Evolutionary conservation across 1,140 invertebrate species (phyloP), one percentile per base, ranked within the genome.

Genomic region (Zaprionus ornatus): DNA sequence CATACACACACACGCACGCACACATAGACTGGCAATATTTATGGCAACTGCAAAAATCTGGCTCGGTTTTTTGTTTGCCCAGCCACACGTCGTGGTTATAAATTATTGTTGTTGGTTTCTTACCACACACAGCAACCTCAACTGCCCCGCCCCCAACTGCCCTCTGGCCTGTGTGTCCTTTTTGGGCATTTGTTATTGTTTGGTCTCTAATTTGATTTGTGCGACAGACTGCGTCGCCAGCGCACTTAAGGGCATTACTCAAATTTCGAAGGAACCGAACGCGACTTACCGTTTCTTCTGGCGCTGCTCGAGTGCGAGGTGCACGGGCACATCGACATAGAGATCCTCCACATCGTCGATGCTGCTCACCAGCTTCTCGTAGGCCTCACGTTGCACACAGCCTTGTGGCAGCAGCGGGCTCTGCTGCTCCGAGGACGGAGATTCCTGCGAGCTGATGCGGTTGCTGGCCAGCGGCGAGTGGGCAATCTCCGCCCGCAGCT

Each of bases 341-440:
- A 92, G 74, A 77, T 92, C 91, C 81, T 92, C 91, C 42, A 92
- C 82, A 55, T 92, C 91, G 52, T 92, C 91, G 62, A 92, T 87
- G 69, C 74, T 79, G 61, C 74, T 79, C 56, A 91, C 66, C 78
- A 92, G 84, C 54, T 87, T 79, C 55, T 78, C 76, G 52, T 90
- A 92, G 12, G 79, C 78, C 64, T 77, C 45, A 25, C 73, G 72
- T 59, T 77, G 82, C 15, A 79, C 45, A 50, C 45, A 50, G 10
- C 37, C 37, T 7, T 32, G 29, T 3, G 29, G 9, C 29, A 10
- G 42, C 42, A 12, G 10, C 19, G 45, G 45, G 12, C 9, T 48
- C 65, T 74, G 19, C 64, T 74, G 40, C 56, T 29, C 23, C 69
- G 40, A 17, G 54, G 37, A 68, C 48, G 40, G 17, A 4, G 75